Percentiles rank a stretch among this genome's conserved stretches.
These are phyloP conservation scores for Rhopalosiphum nymphaeae DNA, from an alignment of 2,888 invertebrate genomes.

Conservation along the genomic window DNA sequence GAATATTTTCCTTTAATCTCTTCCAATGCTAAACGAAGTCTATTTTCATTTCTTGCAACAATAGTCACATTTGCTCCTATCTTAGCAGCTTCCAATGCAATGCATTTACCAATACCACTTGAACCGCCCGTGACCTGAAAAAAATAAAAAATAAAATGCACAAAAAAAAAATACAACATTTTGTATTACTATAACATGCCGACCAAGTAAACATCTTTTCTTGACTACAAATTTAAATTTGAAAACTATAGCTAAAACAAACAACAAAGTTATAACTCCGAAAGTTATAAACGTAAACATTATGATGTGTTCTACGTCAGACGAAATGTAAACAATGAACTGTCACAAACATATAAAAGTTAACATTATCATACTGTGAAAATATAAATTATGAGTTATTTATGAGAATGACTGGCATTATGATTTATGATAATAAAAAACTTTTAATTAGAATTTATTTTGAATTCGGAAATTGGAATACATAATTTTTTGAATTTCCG, in stretches of 20 bases:
- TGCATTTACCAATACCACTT: conserved; percentile 91
- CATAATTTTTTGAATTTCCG: conserved; percentile 44
- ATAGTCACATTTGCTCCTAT: conserved; percentile 92
- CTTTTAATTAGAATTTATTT: neutral
- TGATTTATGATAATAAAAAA: neutral
- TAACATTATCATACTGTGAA: neutral
- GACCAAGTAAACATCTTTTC: neutral
- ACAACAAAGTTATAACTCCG: neutral
- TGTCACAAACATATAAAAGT: neutral
- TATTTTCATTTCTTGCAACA: conserved; percentile 84
- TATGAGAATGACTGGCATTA: neutral
- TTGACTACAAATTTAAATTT: neutral
- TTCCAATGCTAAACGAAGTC: conserved; percentile 76
- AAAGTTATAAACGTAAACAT: conserved; percentile 33
- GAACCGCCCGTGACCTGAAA: conserved; percentile 90
- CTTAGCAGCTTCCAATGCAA: conserved; percentile 82
- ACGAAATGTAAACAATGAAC: neutral
- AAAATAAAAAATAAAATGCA: neutral
- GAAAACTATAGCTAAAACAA: neutral
- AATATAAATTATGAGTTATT: neutral
- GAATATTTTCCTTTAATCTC: conserved; percentile 74
- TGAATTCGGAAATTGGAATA: neutral
- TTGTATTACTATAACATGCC: conserved; percentile 39
- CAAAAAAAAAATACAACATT: neutral
- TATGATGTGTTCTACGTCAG: neutral